Evolutionary conservation across 2,888 invertebrate species (phyloP).

Genomic region (Drosophila yooni): DNA sequence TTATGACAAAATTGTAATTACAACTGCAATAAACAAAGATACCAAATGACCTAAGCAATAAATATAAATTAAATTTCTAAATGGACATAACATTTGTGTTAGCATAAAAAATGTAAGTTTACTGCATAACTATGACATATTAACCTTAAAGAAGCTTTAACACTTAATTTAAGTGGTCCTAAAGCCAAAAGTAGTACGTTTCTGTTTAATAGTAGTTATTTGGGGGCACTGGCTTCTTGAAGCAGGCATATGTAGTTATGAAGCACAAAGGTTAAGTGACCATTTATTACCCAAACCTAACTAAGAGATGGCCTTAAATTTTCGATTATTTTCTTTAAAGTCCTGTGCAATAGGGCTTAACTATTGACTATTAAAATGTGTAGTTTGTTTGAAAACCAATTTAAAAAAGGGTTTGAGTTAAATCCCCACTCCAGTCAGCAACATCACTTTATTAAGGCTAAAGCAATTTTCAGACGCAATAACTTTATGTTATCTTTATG

Average conservation of each 20-base stretch:
- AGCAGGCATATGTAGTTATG: neutral
- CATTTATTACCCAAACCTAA: neutral
- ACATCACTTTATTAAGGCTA: neutral
- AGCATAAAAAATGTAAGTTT: conserved; percentile 18
- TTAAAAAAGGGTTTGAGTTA: neutral
- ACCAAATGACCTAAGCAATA: conserved; percentile 53
- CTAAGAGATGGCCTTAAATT: no score
- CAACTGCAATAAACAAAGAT: conserved; percentile 49
- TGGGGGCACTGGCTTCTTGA: neutral
- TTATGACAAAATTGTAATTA: conserved; percentile 50
- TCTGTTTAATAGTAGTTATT: neutral
- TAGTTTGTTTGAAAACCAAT: neutral
- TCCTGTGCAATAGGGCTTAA: neutral
- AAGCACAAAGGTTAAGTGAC: neutral
- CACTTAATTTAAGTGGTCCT: neutral
- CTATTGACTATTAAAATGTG: neutral
- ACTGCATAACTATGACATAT: conserved; percentile 16
- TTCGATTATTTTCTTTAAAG: neutral
- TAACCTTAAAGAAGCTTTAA: conserved; percentile 9
- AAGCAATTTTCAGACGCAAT: neutral
- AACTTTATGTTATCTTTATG: neutral
- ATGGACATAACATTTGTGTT: conserved; percentile 17
- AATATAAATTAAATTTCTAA: conserved; percentile 45
- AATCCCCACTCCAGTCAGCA: neutral
- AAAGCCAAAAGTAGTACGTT: neutral